phyloP scores from a whole-genome alignment of 2,797 vertebrate species.

The Brachyrhaphis roseni region DNA sequence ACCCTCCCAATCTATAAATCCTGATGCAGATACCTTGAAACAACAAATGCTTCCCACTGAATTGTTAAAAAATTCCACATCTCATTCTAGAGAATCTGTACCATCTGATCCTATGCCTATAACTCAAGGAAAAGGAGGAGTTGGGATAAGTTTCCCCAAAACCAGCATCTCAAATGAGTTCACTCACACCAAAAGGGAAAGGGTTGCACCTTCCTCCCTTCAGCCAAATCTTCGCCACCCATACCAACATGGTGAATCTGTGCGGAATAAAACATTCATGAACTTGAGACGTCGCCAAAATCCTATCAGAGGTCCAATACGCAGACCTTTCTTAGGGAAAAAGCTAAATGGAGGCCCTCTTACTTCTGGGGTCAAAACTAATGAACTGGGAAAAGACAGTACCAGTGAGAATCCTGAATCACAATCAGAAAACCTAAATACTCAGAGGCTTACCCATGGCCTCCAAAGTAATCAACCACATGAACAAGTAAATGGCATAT shows the following conservation, averaged over 20 bases:
- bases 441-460: background rate
- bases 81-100: slow-evolving; percentile 1
- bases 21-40: slow-evolving; percentile 2
- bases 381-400: slow-evolving; percentile 9
- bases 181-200: slow-evolving; percentile 22
- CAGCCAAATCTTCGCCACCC: slow-evolving; percentile 17
- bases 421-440: slow-evolving; percentile 9
- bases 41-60: slow-evolving; percentile 16
- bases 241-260: slow-evolving; percentile 15
- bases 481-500: slow-evolving; percentile 8
- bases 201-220: slow-evolving; percentile 8
- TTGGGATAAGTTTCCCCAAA: background rate
- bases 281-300: slow-evolving; percentile 33
- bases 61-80: background rate
- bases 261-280: slow-evolving; percentile 57
- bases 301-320: slow-evolving; percentile 34
- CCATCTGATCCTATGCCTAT: background rate
- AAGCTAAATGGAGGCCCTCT: slow-evolving; percentile 21
- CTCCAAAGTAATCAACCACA: slow-evolving; percentile 12
- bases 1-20: slow-evolving; percentile 12
- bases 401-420: slow-evolving; percentile 10
- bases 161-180: background rate
- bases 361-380: slow-evolving; percentile 14
- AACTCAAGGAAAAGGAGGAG: background rate
- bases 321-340: slow-evolving; percentile 38